These are phyloP conservation scores for Distichodus sexfasciatus DNA, from an alignment of 2,797 vertebrate genomes.

Conservation along the genomic window DNA sequence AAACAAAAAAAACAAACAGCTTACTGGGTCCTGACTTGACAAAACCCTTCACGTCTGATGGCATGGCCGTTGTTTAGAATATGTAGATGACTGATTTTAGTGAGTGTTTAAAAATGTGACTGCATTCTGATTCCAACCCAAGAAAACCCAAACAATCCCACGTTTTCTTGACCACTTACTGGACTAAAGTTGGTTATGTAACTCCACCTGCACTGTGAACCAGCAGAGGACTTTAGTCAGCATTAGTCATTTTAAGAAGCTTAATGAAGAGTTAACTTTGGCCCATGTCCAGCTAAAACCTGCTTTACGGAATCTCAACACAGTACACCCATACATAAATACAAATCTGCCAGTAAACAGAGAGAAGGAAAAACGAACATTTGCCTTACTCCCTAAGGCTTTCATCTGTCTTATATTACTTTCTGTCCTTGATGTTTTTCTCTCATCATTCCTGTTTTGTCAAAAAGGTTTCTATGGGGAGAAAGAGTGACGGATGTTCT, in stretches of 20 bases:
- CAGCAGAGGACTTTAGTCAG: conserved; percentile 14
- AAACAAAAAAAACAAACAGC: too few relatives aligned
- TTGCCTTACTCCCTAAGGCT: too few relatives aligned
- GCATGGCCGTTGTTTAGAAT: too few relatives aligned
- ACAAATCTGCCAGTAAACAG: too few relatives aligned
- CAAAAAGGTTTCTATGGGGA: conserved; percentile 5
- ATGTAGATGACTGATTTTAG: too few relatives aligned
- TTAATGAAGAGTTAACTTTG: conserved; percentile 29
- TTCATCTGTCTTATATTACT: neutral
- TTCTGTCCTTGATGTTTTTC: neutral
- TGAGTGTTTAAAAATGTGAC: too few relatives aligned
- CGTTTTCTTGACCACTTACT: neutral
- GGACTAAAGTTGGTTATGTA: neutral
- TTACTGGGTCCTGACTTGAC: neutral
- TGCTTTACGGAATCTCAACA: neutral
- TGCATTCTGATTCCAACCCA: neutral
- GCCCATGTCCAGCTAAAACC: conserved; percentile 4
- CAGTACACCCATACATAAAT: neutral
- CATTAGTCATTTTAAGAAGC: conserved; percentile 30
- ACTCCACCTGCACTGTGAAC: conserved; percentile 13
- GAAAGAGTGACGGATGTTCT: conserved; percentile 41
- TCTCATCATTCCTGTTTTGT: neutral
- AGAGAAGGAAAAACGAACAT: too few relatives aligned
- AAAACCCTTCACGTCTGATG: neutral
- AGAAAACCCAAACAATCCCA: neutral